Conservation (phyloP, 2,888 invertebrate species). For the Mimachlamys varia region DNA sequence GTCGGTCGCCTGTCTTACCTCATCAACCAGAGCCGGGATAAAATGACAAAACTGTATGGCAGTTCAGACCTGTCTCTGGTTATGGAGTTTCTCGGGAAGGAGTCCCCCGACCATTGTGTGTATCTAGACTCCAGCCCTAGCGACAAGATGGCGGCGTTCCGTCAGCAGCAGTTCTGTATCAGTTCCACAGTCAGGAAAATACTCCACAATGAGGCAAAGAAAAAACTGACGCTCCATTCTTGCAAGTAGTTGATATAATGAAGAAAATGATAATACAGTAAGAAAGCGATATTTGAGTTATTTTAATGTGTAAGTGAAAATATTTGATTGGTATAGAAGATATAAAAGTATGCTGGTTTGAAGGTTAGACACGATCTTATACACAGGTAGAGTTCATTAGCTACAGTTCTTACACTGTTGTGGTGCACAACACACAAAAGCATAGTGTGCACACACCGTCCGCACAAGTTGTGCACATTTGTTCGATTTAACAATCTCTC, state of each 20-base stretch:
- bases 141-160: constrained; percentile 6
- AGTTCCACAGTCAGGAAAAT: neutral
- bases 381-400: too few species aligned
- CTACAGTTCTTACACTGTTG: too few species aligned
- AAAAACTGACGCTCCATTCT: neutral
- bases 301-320: too few species aligned
- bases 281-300: too few species aligned
- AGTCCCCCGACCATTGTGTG: neutral
- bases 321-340: too few species aligned
- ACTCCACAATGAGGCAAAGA: neutral
- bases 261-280: neutral
- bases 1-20: neutral
- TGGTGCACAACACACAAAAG: too few species aligned
- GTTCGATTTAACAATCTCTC: too few species aligned
- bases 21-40: neutral
- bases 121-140: constrained; percentile 4
- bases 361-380: too few species aligned
- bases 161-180: constrained; percentile 8
- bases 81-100: neutral
- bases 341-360: too few species aligned
- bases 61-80: neutral
- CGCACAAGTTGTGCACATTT: too few species aligned
- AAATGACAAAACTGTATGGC: neutral
- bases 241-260: neutral
- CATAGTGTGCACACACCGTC: too few species aligned